phyloP scores from a whole-genome alignment of 2,113 vertebrate genomes.

The mouse (Mus musculus) region GRCm39 chr9:85221501-85222000 shows the following conservation, averaged over 20 bases:
- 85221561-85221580: too few relatives aligned
- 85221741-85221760: not conserved
- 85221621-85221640: not conserved
- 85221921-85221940: not conserved
- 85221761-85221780: not conserved
- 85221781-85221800: not conserved
- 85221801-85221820: not conserved
- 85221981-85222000: too few relatives aligned
- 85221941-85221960: not conserved
- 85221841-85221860: not conserved
- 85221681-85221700: not conserved
- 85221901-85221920: not conserved
- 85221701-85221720: not conserved
- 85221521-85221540: too few relatives aligned
- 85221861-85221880: conserved; percentile 51
- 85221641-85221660: not conserved
- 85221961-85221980: not conserved
- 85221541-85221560: too few relatives aligned
- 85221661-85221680: not conserved
- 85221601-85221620: not conserved
- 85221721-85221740: not conserved
- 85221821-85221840: not conserved
- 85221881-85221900: not conserved
- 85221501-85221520: too few relatives aligned
- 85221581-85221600: not conserved